A percentile compares a stretch with the other conserved stretches of the same genome.
Conservation (phyloP, 2,797 vertebrate species). For the Macropus fuliginosus region DNA sequence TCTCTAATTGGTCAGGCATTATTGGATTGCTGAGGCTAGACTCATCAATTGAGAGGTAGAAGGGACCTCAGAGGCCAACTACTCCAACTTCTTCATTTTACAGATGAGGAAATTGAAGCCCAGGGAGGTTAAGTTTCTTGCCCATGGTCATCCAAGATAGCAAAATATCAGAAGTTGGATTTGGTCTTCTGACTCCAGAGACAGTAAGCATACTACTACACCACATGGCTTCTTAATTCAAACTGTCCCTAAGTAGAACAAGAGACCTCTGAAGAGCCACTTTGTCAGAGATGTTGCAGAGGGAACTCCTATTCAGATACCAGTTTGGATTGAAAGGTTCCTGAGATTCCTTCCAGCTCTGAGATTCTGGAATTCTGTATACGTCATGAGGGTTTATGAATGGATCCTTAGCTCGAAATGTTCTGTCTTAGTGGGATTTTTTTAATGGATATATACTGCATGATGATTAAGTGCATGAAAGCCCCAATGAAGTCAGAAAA, state of each 20-base stretch:
- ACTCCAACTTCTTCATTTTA: neutral
- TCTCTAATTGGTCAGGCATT: neutral
- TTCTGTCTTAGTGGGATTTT: neutral
- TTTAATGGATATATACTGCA: neutral
- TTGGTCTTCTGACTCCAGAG: neutral
- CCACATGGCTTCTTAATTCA: neutral
- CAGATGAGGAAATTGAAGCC: neutral
- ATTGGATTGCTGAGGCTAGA: neutral
- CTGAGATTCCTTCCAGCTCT: neutral
- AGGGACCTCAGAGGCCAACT: neutral
- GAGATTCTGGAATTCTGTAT: neutral
- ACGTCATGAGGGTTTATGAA: neutral
- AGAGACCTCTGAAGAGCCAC: neutral
- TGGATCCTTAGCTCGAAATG: neutral
- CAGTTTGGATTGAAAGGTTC: neutral
- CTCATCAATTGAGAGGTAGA: neutral
- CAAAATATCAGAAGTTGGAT: neutral
- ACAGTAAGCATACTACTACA: neutral
- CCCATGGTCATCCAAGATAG: neutral
- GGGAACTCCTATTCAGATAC: neutral
- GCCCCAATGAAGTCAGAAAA: constrained; percentile 1
- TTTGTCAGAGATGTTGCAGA: neutral
- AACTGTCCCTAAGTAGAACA: neutral
- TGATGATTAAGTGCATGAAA: neutral
- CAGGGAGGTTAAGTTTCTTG: neutral